A percentile compares a stretch with the other conserved stretches of the same genome.
Evolutionary conservation across 2,113 vertebrate genomes (phyloP).

Genomic region (Ailurus styani): DNA sequence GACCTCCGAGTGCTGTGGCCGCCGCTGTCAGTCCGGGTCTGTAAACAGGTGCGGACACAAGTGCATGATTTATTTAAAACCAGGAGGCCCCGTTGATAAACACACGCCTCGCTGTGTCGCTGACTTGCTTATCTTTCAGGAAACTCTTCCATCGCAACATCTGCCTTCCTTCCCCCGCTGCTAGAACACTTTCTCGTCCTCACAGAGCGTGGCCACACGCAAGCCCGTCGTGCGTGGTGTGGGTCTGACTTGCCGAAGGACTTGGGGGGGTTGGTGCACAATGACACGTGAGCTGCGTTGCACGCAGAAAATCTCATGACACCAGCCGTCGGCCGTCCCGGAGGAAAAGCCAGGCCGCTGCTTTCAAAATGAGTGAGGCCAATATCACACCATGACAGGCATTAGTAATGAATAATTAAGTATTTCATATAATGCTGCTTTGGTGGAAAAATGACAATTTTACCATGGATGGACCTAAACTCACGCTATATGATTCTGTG

Average conservation of each 20-base stretch:
- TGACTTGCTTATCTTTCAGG: background rate
- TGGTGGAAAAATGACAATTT: constrained; percentile 92
- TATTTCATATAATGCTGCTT: constrained; percentile 93
- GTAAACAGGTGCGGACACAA: constrained; percentile 58
- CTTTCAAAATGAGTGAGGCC: constrained; percentile 88
- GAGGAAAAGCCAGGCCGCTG: constrained; percentile 84
- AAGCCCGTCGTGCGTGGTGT: constrained; percentile 37
- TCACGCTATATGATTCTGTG: constrained; percentile 83
- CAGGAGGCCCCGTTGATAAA: constrained; percentile 46
- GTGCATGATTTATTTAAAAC: constrained; percentile 57
- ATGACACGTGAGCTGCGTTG: constrained; percentile 83
- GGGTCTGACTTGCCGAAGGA: background rate
- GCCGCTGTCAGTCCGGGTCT: constrained; percentile 44
- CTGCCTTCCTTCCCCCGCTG: background rate
- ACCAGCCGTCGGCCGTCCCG: constrained; percentile 91
- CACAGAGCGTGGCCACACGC: background rate
- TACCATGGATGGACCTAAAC: constrained; percentile 89
- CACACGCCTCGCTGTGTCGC: background rate
- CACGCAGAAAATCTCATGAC: constrained; percentile 87
- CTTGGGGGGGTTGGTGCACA: constrained; percentile 47
- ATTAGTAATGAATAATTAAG: constrained; percentile 98
- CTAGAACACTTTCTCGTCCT: constrained; percentile 50
- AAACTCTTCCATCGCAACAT: background rate
- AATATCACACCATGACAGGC: constrained; percentile 93
- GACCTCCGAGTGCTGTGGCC: background rate